A percentile compares a stretch with the other conserved stretches of the same genome.
Conservation (phyloP, 64 coral and sea anemone species). For the Hydrozoanthus tunicans region DNA sequence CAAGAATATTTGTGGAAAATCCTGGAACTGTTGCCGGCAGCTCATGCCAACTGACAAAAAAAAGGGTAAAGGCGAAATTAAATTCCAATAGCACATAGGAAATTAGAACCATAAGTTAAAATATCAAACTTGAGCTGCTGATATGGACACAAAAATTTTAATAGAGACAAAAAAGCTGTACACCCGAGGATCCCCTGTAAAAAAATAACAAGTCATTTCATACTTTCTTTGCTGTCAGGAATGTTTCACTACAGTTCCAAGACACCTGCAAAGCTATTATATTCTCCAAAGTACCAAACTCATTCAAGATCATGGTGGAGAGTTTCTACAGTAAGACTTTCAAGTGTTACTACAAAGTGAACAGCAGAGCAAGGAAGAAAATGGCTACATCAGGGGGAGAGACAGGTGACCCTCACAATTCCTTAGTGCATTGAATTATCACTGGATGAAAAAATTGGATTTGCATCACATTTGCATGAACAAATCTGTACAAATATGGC, state of each 20-base stretch:
- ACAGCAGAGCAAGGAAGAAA: constrained; percentile 30
- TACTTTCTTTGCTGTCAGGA: neutral
- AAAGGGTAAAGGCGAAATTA: too few relatives aligned
- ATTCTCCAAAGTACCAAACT: constrained; percentile 26
- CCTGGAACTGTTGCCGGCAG: too few relatives aligned
- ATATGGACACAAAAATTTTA: neutral
- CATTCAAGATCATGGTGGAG: constrained; percentile 20
- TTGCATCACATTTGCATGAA: too few relatives aligned
- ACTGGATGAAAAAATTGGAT: neutral
- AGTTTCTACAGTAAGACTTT: constrained; percentile 33
- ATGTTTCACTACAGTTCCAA: constrained; percentile 43
- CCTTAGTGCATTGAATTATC: neutral
- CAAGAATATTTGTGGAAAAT: too few relatives aligned
- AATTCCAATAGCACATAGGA: too few relatives aligned
- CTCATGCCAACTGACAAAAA: too few relatives aligned
- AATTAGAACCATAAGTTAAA: too few relatives aligned
- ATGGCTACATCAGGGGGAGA: neutral
- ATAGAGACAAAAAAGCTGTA: neutral
- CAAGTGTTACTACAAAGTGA: constrained; percentile 43
- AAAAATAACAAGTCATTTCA: neutral
- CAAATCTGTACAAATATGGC: too few relatives aligned
- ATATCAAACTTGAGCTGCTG: too few relatives aligned
- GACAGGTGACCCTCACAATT: neutral
- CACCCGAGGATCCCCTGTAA: neutral
- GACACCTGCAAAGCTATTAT: constrained; percentile 48